Base-by-base conservation (phyloP, 2,797 vertebrate genomes). In the Moxostoma hubbsi region DNA sequence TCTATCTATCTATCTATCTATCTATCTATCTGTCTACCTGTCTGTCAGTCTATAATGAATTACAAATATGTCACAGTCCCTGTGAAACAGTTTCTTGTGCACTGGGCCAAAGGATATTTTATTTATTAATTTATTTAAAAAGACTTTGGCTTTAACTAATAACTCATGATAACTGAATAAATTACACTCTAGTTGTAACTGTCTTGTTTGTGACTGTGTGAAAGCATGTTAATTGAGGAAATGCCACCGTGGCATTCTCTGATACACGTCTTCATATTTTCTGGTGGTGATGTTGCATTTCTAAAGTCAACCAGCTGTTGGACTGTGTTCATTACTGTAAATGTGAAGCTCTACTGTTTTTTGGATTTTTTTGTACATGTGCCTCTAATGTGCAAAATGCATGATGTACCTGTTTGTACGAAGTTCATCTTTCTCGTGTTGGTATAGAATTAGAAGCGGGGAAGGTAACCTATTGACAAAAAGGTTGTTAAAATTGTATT, bases 281-380 rank as follows among this genome's bases (percentile, higher is more conserved):
- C 62, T 51, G 54, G 64, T 63, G 45, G 63, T 36, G 51, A 57
- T 58, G 68, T 55, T 73, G 62, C 36, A 36, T 36, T 55, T 72
- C 50, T 61, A 58, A 24, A 18, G 46, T 51, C 62, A 9, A 45
- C 36, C 62, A 49, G 71, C 57, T 15, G 18, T 46, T 50, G 53
- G 73, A 63, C 84, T 82, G 77, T 79, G 70, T 79, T 74, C 83
- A 83, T 79, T 62, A 76, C 63, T 81, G 76, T 81, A 80, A 82
- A 80, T 65, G 69, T 82, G 77, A 67, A 75, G 55, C 45, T 68
- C 55, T 73, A 49, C 49, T 61, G 59, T 75, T 80, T 79, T 36
- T 36, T 36, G 24, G 24, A n/a, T 24, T 36, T 36, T 36, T 36
- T 72, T 72, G 76, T 74, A 75, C 59, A 63, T 68, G 68, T 85